Percentiles rank a stretch among this genome's conserved stretches.
Conservation (phyloP, 2,113 vertebrate species). For the Serinus canaria region DNA sequence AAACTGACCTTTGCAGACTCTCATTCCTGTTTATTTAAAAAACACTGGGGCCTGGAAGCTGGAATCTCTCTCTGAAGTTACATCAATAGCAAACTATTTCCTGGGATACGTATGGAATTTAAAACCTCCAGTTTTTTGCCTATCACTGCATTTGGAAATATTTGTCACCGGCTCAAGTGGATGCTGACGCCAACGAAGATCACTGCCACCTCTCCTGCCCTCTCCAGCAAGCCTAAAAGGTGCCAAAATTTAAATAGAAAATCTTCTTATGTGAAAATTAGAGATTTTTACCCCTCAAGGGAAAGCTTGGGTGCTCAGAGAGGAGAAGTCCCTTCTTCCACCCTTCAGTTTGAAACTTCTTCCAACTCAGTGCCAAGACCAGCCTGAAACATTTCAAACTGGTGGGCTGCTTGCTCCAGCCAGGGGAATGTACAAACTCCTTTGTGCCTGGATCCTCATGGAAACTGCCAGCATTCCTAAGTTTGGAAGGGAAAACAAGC, state of each 20-base stretch:
- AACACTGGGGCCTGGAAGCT: slow-evolving; percentile 18
- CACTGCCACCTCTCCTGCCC: neutral
- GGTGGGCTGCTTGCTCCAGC: neutral
- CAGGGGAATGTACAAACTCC: neutral
- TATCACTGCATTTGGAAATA: neutral
- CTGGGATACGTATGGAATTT: slow-evolving; percentile 50
- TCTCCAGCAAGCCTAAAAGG: neutral
- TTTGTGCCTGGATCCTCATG: neutral
- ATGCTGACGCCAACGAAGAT: neutral
- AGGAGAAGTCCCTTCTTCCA: neutral
- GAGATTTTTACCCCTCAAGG: neutral
- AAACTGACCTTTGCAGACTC: slow-evolving; percentile 14
- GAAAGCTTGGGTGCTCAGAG: neutral
- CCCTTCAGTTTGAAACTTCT: neutral
- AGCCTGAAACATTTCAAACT: neutral
- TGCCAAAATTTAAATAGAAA: neutral
- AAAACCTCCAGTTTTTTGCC: neutral
- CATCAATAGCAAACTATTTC: slow-evolving; percentile 49
- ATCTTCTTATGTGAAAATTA: fast-evolving
- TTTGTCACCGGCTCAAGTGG: neutral
- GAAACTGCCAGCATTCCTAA: neutral
- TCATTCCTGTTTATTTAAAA: slow-evolving; percentile 44
- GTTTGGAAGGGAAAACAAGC: neutral
- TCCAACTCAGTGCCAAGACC: neutral
- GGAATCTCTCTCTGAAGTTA: slow-evolving; percentile 26